phyloP scores from a whole-genome alignment of 2,888 invertebrate genomes.

The Tetropium fuscum region DNA sequence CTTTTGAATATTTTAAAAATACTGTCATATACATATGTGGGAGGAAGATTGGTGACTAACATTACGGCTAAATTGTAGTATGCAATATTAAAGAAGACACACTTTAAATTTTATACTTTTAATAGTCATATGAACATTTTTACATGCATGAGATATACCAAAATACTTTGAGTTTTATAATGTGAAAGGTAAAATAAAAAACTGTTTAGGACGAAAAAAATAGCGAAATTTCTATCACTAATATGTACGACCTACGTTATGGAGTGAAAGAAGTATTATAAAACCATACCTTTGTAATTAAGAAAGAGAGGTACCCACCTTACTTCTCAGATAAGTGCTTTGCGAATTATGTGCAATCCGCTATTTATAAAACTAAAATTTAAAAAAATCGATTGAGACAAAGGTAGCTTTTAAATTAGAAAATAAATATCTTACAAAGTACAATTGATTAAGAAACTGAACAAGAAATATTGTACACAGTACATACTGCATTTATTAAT shows the following conservation, averaged over 20 bases:
- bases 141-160: conserved; percentile 64
- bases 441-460: conserved; percentile 55
- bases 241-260: conserved; percentile 48
- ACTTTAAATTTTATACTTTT: conserved; percentile 38
- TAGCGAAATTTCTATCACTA: conserved; percentile 52
- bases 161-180: conserved; percentile 57
- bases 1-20: too few relatives aligned
- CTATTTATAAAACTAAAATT: conserved; percentile 36
- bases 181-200: conserved; percentile 52
- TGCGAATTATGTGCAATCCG: conserved; percentile 33
- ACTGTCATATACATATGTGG: too few relatives aligned
- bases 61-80: too few relatives aligned
- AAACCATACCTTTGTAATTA: conserved; percentile 53
- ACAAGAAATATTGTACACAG: conserved; percentile 62
- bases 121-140: conserved; percentile 65
- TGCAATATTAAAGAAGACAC: conserved; percentile 12
- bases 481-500: conserved; percentile 61
- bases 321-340: conserved; percentile 37
- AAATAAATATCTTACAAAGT: conserved; percentile 47
- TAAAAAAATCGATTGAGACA: conserved; percentile 18
- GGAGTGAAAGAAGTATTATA: conserved; percentile 49
- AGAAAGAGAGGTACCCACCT: conserved; percentile 56
- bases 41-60: too few relatives aligned
- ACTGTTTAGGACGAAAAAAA: conserved; percentile 55
- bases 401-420: conserved; percentile 32